Base-by-base conservation (phyloP, 2,797 vertebrate genomes). In the Macrochelys suwanniensis region DNA sequence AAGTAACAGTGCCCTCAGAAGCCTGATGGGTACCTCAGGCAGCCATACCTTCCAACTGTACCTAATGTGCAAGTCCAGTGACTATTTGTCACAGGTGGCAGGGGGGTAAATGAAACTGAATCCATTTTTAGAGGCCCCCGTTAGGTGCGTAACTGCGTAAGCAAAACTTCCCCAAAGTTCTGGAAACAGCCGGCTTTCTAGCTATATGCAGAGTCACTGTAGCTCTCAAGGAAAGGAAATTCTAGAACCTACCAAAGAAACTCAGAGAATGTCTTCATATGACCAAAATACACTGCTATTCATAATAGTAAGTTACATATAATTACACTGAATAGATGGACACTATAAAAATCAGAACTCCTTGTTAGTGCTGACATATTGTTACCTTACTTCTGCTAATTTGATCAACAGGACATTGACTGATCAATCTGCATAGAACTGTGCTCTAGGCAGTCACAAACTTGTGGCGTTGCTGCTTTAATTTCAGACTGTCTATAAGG, bases 321-420 rank as follows among this genome's bases (percentile, higher is more conserved):
- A 10, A 56, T 89, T 93, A 74, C 0, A 90, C 1, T 89, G 85
- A 93, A 92, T 13, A 47, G 4, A 1, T 50, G 86, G 88, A 78
- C 84, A 37, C 31, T 77, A 23, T 33, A 59, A 88, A 92, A 95
- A 65, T 28, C 80, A 87, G 85, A 85, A 16, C 33, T 86, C 37
- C 50, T 56, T 93, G 90, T 95, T 87, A 94, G 56, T 71, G 78
- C 45, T 80, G 77, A 85, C 57, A 91, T 77, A 54, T 31, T 79
- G 37, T 21, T 79, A 76, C 42, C 47, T 31, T 74, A 4, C 85
- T 95, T 96, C 11, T 80, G 77, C 59, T 92, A 61, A 90, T 76
- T 8, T 49, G 87, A 95, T 95, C 90, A 87, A 85, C 26, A 85
- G 89, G 84, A 90, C 74, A 82, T 68, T 92, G 96, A 97, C 77